Base-by-base conservation (phyloP, 2,113 vertebrate genomes). In the Chrysochloris asiatica region DNA sequence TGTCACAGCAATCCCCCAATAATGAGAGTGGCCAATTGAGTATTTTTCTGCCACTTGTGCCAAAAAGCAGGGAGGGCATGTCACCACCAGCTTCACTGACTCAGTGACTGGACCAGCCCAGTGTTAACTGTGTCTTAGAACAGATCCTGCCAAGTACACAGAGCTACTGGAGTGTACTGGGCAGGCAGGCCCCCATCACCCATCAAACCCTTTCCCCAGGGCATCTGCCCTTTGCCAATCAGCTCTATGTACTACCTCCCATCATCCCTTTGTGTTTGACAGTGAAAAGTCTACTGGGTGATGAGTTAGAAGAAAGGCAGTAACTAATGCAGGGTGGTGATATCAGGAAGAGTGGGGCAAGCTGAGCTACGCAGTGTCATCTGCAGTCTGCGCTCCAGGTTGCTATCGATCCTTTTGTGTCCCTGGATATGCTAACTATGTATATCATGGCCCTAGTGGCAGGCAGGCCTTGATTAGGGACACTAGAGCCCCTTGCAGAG, bases 41-140 rank as follows among this genome's bases (percentile, higher is more conserved):
- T n/a, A 36, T 80, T 33, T 48, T 71, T 81, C 59, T 45, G 47
- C 71, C 63, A 85, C 80, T 77, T 69, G 80, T 94, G 94, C 92
- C 76, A 63, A 88, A 93, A 81, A 87, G 21, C 76, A 22, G 63
- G 87, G 87, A 48, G 59, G 59, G 63, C 8, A 13, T 43, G 36
- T 83, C 61, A 10, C 17, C 78, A 47, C 43, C 76, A 73, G 47
- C 52, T 47, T 41, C 17, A 10, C 71, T 47, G 26, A 17, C 43
- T 33, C 2, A 30, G 45, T 43, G 30, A 48, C 45, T 76, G 28
- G 28, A 76, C 28, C 6, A 28, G 26, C 59, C 16, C 3, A 0
- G 9, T 33, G 26, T 83, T 48, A 71, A 47, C 33, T 17, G 5
- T 9, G 26, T 59, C 72, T 41, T 22, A n/a, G n/a, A n/a, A 8